Evolutionary conservation across 2,797 vertebrate genomes (phyloP).

Genomic region (Schizopygopsis malacanthus): DNA sequence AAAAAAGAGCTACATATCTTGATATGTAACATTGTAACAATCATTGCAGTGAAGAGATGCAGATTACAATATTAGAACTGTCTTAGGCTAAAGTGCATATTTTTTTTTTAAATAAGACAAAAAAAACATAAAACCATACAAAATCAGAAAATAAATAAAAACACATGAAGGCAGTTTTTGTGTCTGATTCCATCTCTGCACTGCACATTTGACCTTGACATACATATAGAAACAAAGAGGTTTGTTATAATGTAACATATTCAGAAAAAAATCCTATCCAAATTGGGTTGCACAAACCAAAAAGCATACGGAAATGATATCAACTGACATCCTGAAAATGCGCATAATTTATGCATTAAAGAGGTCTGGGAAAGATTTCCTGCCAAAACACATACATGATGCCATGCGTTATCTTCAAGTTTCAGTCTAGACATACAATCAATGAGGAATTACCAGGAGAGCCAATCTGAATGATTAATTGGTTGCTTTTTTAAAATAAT

Average conservation of each 20-base stretch:
- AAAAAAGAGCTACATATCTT: slow-evolving; percentile 5
- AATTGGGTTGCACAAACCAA: background rate
- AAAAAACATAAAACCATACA: slow-evolving; percentile 33
- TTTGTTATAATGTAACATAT: slow-evolving; percentile 4
- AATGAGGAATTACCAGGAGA: slow-evolving; percentile 35
- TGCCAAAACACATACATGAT: background rate
- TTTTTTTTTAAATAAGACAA: no score
- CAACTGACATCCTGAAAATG: slow-evolving; percentile 16
- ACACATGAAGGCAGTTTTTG: slow-evolving; percentile 58
- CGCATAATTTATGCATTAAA: background rate
- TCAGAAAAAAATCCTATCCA: background rate
- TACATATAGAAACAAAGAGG: slow-evolving; percentile 8
- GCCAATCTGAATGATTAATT: background rate
- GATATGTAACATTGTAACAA: slow-evolving; percentile 47
- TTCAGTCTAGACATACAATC: slow-evolving; percentile 24
- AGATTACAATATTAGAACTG: slow-evolving; percentile 50
- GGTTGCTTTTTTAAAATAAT: slow-evolving; percentile 37
- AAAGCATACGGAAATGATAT: slow-evolving; percentile 1
- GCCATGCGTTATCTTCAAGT: slow-evolving; percentile 1
- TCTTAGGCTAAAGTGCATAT: slow-evolving; percentile 34
- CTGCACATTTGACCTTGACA: slow-evolving; percentile 19
- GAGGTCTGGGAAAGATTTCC: slow-evolving; percentile 1
- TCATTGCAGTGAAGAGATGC: slow-evolving; percentile 49
- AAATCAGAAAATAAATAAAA: slow-evolving; percentile 52
- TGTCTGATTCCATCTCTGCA: slow-evolving; percentile 4